These are phyloP conservation scores for Tragelaphus oryx DNA, from an alignment of 2,797 vertebrate species.

Conservation along the genomic window DNA sequence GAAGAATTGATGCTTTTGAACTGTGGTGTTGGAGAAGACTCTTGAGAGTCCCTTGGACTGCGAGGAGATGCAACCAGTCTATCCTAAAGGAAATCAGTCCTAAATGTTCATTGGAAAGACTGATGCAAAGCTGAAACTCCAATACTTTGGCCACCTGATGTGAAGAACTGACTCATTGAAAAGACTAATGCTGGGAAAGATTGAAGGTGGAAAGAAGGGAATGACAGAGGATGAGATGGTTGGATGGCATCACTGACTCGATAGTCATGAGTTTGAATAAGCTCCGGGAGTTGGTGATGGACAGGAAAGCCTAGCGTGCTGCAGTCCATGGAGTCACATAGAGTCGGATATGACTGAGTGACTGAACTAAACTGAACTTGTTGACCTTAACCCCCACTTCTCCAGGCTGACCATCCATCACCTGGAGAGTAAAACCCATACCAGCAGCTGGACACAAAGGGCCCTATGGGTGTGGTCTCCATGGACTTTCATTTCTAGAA, in stretches of 20 bases:
- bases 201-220: not conserved
- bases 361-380: not conserved
- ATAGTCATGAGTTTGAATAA: not conserved
- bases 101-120: not conserved
- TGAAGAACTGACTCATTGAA: not conserved
- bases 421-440: not conserved
- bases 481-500: not conserved
- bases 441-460: no score
- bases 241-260: not conserved
- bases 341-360: not conserved
- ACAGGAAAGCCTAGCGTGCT: not conserved
- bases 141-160: not conserved
- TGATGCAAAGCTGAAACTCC: not conserved
- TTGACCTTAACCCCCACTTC: not conserved
- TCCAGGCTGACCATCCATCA: not conserved
- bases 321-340: not conserved
- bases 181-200: not conserved
- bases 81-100: not conserved
- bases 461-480: not conserved
- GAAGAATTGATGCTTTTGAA: not conserved
- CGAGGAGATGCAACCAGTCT: rapidly evolving
- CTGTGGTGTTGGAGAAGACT: not conserved
- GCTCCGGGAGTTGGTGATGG: not conserved
- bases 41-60: not conserved
- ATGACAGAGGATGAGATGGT: not conserved